phyloP scores from a whole-genome alignment of 2,888 invertebrate species.

The Ceriagrion tenellum region DNA sequence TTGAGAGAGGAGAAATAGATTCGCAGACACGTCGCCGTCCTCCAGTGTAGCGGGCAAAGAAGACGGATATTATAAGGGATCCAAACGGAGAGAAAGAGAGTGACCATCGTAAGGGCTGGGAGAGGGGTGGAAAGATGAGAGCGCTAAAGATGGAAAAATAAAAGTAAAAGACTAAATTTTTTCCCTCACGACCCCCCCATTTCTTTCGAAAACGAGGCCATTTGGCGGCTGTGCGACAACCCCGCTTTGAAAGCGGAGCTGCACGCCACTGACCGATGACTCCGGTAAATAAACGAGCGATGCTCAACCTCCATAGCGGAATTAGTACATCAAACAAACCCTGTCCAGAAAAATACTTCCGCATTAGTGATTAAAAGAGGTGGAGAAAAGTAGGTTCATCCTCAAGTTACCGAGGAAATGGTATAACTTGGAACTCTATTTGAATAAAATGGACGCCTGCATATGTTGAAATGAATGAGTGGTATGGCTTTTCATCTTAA shows the following conservation, averaged over 20 bases:
- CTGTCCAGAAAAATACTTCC: not conserved
- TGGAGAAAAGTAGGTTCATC: not conserved
- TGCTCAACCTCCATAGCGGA: not conserved
- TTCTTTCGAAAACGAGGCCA: not conserved
- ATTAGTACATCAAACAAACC: not conserved
- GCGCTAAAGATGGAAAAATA: slow-evolving; percentile 15
- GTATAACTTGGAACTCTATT: too few relatives aligned
- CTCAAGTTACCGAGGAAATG: too few relatives aligned
- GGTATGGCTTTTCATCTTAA: too few relatives aligned
- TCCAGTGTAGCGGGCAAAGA: not conserved
- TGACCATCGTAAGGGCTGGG: slow-evolving; percentile 8
- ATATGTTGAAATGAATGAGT: too few relatives aligned
- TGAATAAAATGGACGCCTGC: too few relatives aligned
- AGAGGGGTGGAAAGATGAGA: slow-evolving; percentile 46
- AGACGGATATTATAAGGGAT: not conserved
- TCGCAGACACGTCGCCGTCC: not conserved
- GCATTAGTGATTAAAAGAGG: not conserved
- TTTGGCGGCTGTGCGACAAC: not conserved
- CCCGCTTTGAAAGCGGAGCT: not conserved
- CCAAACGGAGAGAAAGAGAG: slow-evolving; percentile 63
- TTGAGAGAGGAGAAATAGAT: not conserved
- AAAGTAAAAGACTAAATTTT: slow-evolving; percentile 43
- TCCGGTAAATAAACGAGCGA: not conserved
- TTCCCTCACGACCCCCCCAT: not conserved
- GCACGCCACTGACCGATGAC: not conserved